Conservation (phyloP, 2,888 invertebrate genomes). For the Pyrrhosoma nymphula region DNA sequence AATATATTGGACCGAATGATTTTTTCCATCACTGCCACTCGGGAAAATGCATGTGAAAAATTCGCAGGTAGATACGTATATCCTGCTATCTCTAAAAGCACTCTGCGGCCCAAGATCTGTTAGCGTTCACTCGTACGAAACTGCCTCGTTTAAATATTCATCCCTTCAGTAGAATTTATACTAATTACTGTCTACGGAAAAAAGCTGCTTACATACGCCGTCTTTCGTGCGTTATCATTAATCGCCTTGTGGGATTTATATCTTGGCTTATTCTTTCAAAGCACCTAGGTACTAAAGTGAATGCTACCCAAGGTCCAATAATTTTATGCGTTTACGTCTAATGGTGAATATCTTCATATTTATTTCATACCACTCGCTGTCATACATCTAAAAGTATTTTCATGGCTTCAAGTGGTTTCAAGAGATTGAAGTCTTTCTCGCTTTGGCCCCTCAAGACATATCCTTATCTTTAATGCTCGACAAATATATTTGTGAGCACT, state of each 20-base stretch:
- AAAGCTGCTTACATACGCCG: neutral
- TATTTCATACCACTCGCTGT: neutral
- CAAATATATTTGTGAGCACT: too few relatives aligned
- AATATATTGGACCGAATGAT: neutral
- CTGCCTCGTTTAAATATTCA: neutral
- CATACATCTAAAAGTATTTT: neutral
- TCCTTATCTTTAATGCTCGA: too few relatives aligned
- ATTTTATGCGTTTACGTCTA: neutral
- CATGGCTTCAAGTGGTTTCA: neutral
- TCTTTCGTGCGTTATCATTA: neutral
- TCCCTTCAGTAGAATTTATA: neutral
- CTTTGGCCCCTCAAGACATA: too few relatives aligned
- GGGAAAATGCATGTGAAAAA: neutral
- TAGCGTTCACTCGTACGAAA: neutral
- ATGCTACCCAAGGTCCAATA: neutral
- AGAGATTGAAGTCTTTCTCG: too few relatives aligned
- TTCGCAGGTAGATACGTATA: neutral
- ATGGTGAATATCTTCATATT: neutral
- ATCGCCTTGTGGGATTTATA: neutral
- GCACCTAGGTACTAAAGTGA: neutral
- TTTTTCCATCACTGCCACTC: neutral
- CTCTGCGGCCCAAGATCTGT: neutral
- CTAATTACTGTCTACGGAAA: neutral
- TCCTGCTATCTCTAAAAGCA: neutral
- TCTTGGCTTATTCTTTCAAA: neutral